A percentile compares a stretch with the other conserved stretches of the same genome.
Conservation (phyloP, 1,140 invertebrate species). For the Helicoverpa zea region DNA sequence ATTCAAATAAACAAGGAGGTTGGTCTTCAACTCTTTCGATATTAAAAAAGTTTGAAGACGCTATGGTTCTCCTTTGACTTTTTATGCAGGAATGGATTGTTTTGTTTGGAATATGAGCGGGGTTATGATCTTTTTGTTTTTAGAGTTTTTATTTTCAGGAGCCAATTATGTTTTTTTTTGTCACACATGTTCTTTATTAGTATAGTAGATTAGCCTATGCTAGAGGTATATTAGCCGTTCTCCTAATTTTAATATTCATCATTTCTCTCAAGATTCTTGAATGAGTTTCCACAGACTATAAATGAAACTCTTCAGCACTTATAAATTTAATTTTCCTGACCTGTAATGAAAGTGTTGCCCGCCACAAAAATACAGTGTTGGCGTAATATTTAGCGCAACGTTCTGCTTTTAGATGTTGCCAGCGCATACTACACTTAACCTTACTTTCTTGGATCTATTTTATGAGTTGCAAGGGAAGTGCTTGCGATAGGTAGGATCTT, state of each 20-base stretch:
- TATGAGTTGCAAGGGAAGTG: slow-evolving; percentile 23
- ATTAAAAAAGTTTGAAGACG: slow-evolving; percentile 62
- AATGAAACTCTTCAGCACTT: no score
- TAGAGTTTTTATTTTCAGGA: no score
- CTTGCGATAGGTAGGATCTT: slow-evolving; percentile 12
- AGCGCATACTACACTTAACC: slow-evolving; percentile 34
- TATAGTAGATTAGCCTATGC: no score
- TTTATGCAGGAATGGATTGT: slow-evolving; percentile 1
- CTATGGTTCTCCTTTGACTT: background rate
- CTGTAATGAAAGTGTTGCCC: background rate
- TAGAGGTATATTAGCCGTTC: no score
- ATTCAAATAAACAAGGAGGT: slow-evolving; percentile 57
- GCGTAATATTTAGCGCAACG: slow-evolving; percentile 9
- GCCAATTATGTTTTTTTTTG: no score
- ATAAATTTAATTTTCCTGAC: background rate
- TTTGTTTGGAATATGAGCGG: background rate
- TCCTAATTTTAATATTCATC: no score
- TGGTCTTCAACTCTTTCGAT: slow-evolving; percentile 57
- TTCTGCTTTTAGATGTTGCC: slow-evolving; percentile 20
- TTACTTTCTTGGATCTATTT: slow-evolving; percentile 35
- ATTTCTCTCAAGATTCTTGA: no score
- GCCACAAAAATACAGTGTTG: background rate
- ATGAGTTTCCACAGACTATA: no score
- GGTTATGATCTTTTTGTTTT: background rate
- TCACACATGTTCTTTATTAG: no score